These are phyloP conservation scores for Thelaira solivaga DNA, from an alignment of 2,888 invertebrate genomes.

Conservation along the genomic window DNA sequence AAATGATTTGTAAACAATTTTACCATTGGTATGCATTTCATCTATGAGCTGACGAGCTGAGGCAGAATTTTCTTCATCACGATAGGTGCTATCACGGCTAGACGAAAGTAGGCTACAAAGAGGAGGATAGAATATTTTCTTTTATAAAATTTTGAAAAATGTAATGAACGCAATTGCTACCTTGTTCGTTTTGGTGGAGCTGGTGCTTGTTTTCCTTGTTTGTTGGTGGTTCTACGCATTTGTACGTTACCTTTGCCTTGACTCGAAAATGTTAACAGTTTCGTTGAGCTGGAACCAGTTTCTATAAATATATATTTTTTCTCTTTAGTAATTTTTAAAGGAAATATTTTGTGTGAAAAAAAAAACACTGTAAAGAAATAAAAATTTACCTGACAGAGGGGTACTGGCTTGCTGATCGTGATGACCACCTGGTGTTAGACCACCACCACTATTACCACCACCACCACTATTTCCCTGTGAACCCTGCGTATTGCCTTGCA, in stretches of 20 bases:
- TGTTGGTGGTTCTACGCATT: slow-evolving; percentile 90
- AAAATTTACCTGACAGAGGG: slow-evolving; percentile 76
- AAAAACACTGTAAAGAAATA: too few species aligned
- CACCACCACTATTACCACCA: slow-evolving; percentile 65
- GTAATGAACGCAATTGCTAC: slow-evolving; percentile 77
- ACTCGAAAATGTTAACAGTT: slow-evolving; percentile 82
- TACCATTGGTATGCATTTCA: slow-evolving; percentile 77
- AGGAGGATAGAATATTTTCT: background rate
- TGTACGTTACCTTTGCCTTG: slow-evolving; percentile 84
- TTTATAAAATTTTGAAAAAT: background rate
- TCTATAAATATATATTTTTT: slow-evolving; percentile 66
- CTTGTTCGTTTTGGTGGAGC: slow-evolving; percentile 97
- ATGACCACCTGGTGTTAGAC: slow-evolving; percentile 68
- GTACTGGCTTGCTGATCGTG: slow-evolving; percentile 75
- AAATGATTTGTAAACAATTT: slow-evolving; percentile 62
- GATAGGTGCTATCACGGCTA: slow-evolving; percentile 77
- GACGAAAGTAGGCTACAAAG: slow-evolving; percentile 73
- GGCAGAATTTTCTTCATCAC: slow-evolving; percentile 73
- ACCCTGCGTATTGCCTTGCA: slow-evolving; percentile 44
- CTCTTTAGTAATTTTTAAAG: background rate
- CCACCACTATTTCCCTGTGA: slow-evolving; percentile 62
- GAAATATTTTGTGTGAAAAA: background rate
- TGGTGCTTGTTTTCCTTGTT: slow-evolving; percentile 95
- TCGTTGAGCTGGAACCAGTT: slow-evolving; percentile 78
- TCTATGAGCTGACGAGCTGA: slow-evolving; percentile 74